Conservation (phyloP, 2,888 invertebrate species). For the Mythimna lalbum region DNA sequence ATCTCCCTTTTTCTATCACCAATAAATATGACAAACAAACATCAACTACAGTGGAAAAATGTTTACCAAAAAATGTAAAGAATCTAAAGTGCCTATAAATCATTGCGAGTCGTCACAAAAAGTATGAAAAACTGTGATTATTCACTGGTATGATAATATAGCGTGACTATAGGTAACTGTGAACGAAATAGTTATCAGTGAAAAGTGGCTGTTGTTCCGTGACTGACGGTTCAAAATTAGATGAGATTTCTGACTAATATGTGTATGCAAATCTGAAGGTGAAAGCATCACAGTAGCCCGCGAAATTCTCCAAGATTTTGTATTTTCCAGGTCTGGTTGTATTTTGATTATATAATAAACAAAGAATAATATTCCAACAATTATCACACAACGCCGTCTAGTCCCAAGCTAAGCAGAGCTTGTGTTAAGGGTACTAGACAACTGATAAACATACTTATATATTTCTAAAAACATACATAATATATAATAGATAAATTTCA, state of each 20-base stretch:
- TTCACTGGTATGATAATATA: constrained; percentile 47
- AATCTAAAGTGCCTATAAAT: constrained; percentile 42
- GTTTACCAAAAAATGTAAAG: constrained; percentile 13
- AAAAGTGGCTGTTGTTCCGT: constrained; percentile 44
- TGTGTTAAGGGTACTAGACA: too few relatives aligned
- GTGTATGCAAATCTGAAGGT: too few relatives aligned
- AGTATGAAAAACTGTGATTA: constrained; percentile 30
- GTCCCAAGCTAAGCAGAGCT: too few relatives aligned
- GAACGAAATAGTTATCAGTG: constrained; percentile 47
- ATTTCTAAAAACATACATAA: too few relatives aligned
- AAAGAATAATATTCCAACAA: too few relatives aligned
- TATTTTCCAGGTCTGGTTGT: too few relatives aligned
- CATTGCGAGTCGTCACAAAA: constrained; percentile 22
- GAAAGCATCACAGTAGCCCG: too few relatives aligned
- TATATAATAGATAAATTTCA: too few relatives aligned
- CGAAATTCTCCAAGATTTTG: too few relatives aligned
- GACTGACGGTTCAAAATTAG: constrained; percentile 24
- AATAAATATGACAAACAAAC: constrained; percentile 38
- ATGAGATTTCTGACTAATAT: neutral
- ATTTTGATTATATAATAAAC: too few relatives aligned
- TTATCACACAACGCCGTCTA: too few relatives aligned
- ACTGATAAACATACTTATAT: too few relatives aligned
- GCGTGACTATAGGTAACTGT: constrained; percentile 47
- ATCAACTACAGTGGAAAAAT: neutral
- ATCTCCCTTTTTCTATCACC: neutral